phyloP scores from a whole-genome alignment of 2,797 vertebrate species.

The Danio kyathit region DNA sequence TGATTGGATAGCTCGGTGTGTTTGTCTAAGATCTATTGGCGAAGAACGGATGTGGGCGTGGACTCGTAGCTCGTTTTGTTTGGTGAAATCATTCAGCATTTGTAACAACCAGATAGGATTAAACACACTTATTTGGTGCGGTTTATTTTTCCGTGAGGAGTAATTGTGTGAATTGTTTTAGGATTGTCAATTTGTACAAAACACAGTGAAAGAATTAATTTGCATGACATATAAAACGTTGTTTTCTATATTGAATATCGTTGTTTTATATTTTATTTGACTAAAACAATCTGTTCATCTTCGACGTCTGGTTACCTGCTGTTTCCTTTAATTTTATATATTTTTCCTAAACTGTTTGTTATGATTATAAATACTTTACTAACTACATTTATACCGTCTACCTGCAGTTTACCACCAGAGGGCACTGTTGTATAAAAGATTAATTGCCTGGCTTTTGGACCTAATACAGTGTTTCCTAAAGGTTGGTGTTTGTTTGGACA shows the following conservation, averaged over 20 bases:
- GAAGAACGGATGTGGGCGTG: constrained; percentile 2
- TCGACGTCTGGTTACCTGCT: neutral
- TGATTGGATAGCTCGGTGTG: constrained; percentile 13
- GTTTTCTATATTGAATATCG: neutral
- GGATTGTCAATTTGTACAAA: neutral
- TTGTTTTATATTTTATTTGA: no score
- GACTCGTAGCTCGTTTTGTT: neutral
- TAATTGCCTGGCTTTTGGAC: neutral
- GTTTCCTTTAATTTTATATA: no score
- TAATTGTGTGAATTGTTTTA: neutral
- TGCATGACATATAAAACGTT: neutral
- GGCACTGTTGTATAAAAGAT: neutral
- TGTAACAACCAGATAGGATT: neutral
- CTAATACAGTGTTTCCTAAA: neutral
- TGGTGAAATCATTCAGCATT: neutral
- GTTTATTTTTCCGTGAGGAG: neutral
- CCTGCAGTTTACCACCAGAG: constrained; percentile 31
- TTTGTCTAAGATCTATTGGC: constrained; percentile 19
- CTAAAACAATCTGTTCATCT: no score
- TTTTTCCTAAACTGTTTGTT: neutral
- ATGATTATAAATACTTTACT: neutral
- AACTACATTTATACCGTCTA: neutral
- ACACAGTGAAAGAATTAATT: neutral
- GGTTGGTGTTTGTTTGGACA: neutral
- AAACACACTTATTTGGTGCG: neutral